phyloP scores from a whole-genome alignment of 2,797 vertebrate species.

The Poeciliopsis turneri region DNA sequence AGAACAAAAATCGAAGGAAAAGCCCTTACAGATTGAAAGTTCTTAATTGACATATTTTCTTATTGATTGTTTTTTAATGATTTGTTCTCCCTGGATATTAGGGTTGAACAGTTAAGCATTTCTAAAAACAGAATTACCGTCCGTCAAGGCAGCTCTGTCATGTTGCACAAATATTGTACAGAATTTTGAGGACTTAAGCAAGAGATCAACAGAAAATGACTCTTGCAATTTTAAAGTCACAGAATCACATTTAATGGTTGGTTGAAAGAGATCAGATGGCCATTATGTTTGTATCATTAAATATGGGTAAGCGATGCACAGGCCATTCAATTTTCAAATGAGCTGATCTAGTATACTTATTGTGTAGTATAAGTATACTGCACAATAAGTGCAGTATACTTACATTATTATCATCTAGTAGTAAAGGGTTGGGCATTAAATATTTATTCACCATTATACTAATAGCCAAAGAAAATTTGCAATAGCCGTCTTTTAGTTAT shows the following conservation, averaged over 20 bases:
- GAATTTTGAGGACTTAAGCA: not conserved
- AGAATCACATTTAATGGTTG: not conserved
- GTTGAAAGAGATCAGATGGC: not conserved
- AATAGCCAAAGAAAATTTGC: not conserved
- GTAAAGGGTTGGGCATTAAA: not conserved
- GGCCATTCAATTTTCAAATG: not conserved
- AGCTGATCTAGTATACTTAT: not conserved
- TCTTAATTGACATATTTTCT: slow-evolving; percentile 33
- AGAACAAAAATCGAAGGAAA: slow-evolving; percentile 23
- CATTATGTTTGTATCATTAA: not conserved
- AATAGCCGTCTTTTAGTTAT: not conserved
- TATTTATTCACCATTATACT: not conserved
- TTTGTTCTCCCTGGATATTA: not conserved
- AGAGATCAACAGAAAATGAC: not conserved
- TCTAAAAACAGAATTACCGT: not conserved
- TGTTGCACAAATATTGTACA: not conserved
- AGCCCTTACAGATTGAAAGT: slow-evolving; percentile 51
- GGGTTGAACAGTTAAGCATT: not conserved
- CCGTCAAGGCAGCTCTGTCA: not conserved
- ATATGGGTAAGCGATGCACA: not conserved
- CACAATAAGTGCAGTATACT: not conserved
- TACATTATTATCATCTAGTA: not conserved
- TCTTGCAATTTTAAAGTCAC: not conserved
- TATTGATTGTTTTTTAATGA: slow-evolving; percentile 15
- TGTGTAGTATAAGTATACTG: not conserved